These are phyloP conservation scores for Erinaceus europaeus DNA, from an alignment of 2,113 vertebrate species.

Conservation along the genomic window DNA sequence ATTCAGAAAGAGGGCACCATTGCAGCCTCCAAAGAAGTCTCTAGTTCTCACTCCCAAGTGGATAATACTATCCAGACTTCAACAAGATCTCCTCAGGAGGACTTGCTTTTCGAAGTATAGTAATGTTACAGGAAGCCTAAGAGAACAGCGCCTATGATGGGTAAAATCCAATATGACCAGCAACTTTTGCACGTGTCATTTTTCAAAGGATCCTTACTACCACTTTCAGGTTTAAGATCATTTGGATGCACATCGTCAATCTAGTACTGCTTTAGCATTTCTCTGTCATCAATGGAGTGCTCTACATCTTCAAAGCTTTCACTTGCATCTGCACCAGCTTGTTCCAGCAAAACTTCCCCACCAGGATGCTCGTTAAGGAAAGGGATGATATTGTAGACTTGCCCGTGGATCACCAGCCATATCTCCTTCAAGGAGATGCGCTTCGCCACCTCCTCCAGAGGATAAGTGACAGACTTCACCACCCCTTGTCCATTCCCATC, in stretches of 20 bases:
- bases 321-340: slow-evolving; percentile 91
- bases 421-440: slow-evolving; percentile 83
- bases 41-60: slow-evolving; percentile 9
- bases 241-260: slow-evolving; percentile 91
- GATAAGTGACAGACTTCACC: slow-evolving; percentile 70
- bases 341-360: slow-evolving; percentile 94
- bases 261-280: slow-evolving; percentile 94
- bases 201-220: too few species aligned
- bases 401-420: slow-evolving; percentile 93
- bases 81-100: slow-evolving; percentile 78
- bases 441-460: slow-evolving; percentile 85
- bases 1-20: slow-evolving; percentile 11
- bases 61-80: slow-evolving; percentile 36
- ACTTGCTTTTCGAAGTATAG: slow-evolving; percentile 88
- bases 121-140: slow-evolving; percentile 92
- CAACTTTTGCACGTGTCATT: too few species aligned
- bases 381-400: slow-evolving; percentile 86
- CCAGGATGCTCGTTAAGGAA: slow-evolving; percentile 93
- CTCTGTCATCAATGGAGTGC: slow-evolving; percentile 93
- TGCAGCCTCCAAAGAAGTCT: slow-evolving; percentile 42
- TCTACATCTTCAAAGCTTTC: slow-evolving; percentile 97
- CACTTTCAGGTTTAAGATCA: slow-evolving; percentile 83
- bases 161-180: slow-evolving; percentile 93
- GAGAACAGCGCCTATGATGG: slow-evolving; percentile 83
- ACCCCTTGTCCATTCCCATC: not conserved